A percentile compares a stretch with the other conserved stretches of the same genome.
Conservation (phyloP, 2,113 vertebrate species). For the Eidolon helvum region DNA sequence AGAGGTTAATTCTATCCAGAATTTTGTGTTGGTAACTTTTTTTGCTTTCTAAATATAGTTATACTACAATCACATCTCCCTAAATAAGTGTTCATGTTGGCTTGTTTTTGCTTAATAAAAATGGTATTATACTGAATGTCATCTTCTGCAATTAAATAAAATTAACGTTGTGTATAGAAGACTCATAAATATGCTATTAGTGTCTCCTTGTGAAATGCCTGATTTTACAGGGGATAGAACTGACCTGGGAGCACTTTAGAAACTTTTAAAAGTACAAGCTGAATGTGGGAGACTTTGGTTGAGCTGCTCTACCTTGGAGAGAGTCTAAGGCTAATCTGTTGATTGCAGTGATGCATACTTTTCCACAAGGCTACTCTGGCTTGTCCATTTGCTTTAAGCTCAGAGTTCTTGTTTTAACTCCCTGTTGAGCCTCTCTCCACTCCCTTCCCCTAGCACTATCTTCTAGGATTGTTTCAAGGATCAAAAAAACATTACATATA, state of each 20-base stretch:
- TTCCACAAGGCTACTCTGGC: background rate
- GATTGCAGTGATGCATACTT: background rate
- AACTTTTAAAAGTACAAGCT: background rate
- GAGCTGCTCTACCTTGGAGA: background rate
- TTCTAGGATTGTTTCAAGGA: background rate
- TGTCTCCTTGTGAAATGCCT: no score
- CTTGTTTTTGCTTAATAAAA: background rate
- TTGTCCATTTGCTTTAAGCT: background rate
- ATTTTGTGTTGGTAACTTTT: background rate
- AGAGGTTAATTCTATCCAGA: background rate
- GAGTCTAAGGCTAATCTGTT: background rate
- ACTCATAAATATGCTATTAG: background rate
- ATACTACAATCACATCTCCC: background rate
- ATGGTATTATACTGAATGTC: background rate
- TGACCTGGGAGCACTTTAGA: background rate
- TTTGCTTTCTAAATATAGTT: constrained; percentile 20
- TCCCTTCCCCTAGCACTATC: background rate
- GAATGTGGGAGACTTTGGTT: background rate
- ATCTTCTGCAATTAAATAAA: background rate
- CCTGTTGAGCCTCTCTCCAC: background rate
- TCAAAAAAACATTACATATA: background rate
- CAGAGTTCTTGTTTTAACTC: background rate
- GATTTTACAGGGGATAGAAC: background rate
- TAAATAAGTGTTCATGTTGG: background rate
- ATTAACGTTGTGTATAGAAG: background rate